Conservation (phyloP, 2,797 vertebrate species). For the Ctenochaetus hawaiiensis region DNA sequence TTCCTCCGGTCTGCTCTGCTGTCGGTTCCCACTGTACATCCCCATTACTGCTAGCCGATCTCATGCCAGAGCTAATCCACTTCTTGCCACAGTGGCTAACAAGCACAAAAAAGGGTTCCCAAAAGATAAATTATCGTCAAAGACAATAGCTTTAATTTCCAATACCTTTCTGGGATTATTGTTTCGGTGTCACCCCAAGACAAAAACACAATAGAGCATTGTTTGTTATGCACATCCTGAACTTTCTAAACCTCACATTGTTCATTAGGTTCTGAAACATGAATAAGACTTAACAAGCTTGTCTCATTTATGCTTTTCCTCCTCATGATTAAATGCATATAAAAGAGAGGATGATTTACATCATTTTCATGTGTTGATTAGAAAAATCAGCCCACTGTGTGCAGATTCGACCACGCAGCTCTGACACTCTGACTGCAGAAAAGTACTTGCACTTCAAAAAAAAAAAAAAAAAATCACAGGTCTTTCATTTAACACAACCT, state of each 20-base stretch:
- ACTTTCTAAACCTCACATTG: constrained; percentile 7
- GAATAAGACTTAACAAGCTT: constrained; percentile 27
- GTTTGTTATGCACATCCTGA: not conserved
- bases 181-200: constrained; percentile 16
- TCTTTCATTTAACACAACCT: constrained; percentile 39
- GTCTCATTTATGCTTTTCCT: constrained; percentile 30
- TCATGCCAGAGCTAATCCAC: constrained; percentile 16
- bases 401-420: constrained; percentile 1
- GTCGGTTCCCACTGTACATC: constrained; percentile 24
- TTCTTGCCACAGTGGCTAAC: constrained; percentile 21
- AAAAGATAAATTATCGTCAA: constrained; percentile 19
- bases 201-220: not conserved
- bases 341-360: constrained; percentile 49
- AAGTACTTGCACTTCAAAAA: constrained; percentile 21
- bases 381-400: constrained; percentile 28
- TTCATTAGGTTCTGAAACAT: not conserved
- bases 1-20: constrained; percentile 4
- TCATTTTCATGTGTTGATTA: constrained; percentile 52
- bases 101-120: constrained; percentile 4
- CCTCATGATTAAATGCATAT: constrained; percentile 32
- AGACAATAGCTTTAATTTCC: constrained; percentile 11
- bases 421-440: constrained; percentile 14
- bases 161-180: constrained; percentile 7
- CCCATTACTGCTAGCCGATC: constrained; percentile 39
- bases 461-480: constrained; percentile 18